Evolutionary conservation across 2,888 invertebrate species (phyloP), one percentile per base, ranked within the genome.

Genomic region (Linnaemya tessellans): DNA sequence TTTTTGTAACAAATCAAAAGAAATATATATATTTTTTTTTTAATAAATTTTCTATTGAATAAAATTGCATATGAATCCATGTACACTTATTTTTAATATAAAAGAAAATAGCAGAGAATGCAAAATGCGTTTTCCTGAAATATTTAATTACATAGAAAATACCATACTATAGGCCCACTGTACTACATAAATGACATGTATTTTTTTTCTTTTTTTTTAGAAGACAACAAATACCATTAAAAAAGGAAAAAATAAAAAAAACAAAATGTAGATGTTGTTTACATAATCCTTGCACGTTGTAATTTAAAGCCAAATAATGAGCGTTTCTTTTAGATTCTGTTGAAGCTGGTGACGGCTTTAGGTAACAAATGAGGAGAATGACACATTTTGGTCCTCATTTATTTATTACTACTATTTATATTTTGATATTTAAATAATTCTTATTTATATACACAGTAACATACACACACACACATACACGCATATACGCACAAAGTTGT

Each of bases 221-320:
- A 35, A 65, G 38, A 56, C 30, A 11, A 51, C 58, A 71, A 49
- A 13, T 9, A 54, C 3, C 25, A 30, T 22, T 41, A 20, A 49
- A 62, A 71, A 43, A 35, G 9, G n/a, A 51, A 54, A 78, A 38
- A 11, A 35, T 13, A 9, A 43, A 71, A 71, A 65, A 30, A 49
- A 30, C 30, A 5, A 30, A 22, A 30, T 22, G 46, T 70, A 56
- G 38, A 67, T 64, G 71, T 74, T 82, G 81, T 85, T 85, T 85
- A 82, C 82, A 85, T 85, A 85, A 85, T 85, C 85, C 85, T 71
- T 58, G 71, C 78, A 81, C 77, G 80, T 84, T 80, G 60, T 67
- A 30, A 41, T 38, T 64, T 38, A 51, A 58, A 65, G 58, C 20
- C 20, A 77, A 82, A 51, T 54, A 71, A 43, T 73, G 56, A 65